Evolutionary conservation across 2,113 vertebrate genomes (phyloP).

Genomic region (Atherinomorus stipes): DNA sequence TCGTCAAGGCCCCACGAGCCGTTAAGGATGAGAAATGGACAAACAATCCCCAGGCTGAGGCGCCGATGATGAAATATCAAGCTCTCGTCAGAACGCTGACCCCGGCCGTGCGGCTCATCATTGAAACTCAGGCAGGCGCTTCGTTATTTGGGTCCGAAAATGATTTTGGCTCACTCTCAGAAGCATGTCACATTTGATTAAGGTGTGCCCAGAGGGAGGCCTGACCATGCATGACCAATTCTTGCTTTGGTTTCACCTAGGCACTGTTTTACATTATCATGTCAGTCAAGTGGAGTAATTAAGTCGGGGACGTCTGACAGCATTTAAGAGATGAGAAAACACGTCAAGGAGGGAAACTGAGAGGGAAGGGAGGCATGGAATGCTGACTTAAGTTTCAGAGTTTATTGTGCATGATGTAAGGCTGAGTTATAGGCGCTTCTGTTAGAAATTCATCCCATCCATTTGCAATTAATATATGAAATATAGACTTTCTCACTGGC

Average conservation of each 20-base stretch:
- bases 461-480: conserved; percentile 21
- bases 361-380: conserved; percentile 13
- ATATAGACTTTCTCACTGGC: too few species aligned
- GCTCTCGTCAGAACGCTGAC: conserved; percentile 47
- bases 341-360: conserved; percentile 45
- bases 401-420: conserved; percentile 1
- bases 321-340: conserved; percentile 69
- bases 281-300: conserved; percentile 76
- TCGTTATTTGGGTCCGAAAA: conserved; percentile 64
- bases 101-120: conserved; percentile 41
- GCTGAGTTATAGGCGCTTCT: neutral
- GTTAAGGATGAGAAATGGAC: conserved; percentile 42
- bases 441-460: neutral
- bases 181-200: conserved; percentile 76
- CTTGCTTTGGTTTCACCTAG: conserved; percentile 75
- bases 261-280: conserved; percentile 77
- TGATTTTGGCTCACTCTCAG: conserved; percentile 69
- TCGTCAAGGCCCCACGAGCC: conserved; percentile 22
- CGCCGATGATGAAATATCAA: conserved; percentile 58
- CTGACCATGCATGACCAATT: conserved; percentile 71
- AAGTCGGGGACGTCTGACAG: conserved; percentile 60
- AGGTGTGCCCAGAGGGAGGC: conserved; percentile 59
- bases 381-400: conserved; percentile 33
- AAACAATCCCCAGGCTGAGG: conserved; percentile 46
- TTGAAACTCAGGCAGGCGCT: conserved; percentile 39